A percentile compares a stretch with the other conserved stretches of the same genome.
Conservation (phyloP, 2,888 invertebrate genomes). For the Diploptera punctata region DNA sequence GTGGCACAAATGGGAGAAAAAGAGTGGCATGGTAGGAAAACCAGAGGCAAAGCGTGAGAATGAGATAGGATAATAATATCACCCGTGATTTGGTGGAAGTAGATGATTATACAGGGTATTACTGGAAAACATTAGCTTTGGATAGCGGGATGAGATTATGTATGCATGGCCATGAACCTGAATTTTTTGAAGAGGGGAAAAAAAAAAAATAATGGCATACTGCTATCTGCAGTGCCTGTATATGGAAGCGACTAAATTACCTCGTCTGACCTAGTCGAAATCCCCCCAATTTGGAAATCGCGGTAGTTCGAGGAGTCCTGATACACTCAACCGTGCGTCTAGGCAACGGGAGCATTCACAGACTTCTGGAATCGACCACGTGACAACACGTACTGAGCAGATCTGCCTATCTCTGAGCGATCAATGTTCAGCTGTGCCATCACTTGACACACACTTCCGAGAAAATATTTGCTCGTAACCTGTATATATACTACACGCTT, state of each 20-base stretch:
- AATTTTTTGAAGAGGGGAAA: too few species aligned
- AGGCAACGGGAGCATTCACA: constrained; percentile 51
- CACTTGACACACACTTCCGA: constrained; percentile 39
- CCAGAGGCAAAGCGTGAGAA: too few species aligned
- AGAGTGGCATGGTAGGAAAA: too few species aligned
- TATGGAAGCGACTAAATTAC: constrained; percentile 40
- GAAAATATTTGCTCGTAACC: not conserved
- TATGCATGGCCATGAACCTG: too few species aligned
- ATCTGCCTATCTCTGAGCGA: constrained; percentile 65
- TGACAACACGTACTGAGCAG: constrained; percentile 70
- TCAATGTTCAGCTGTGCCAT: constrained; percentile 50
- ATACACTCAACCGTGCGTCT: constrained; percentile 61
- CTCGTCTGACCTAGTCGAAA: constrained; percentile 36
- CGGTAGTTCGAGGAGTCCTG: constrained; percentile 67
- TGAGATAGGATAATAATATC: too few species aligned
- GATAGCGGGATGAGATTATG: too few species aligned
- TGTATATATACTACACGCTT: not conserved
- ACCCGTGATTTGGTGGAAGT: too few species aligned
- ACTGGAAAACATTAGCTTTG: too few species aligned
- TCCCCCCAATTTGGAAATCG: constrained; percentile 66
- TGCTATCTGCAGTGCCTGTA: constrained; percentile 35
- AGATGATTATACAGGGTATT: too few species aligned
- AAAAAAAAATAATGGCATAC: constrained; percentile 40
- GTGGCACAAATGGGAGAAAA: too few species aligned
- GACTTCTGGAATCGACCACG: constrained; percentile 66